Conservation (phyloP, 2,113 vertebrate species). For the Catagonus wagneri region DNA sequence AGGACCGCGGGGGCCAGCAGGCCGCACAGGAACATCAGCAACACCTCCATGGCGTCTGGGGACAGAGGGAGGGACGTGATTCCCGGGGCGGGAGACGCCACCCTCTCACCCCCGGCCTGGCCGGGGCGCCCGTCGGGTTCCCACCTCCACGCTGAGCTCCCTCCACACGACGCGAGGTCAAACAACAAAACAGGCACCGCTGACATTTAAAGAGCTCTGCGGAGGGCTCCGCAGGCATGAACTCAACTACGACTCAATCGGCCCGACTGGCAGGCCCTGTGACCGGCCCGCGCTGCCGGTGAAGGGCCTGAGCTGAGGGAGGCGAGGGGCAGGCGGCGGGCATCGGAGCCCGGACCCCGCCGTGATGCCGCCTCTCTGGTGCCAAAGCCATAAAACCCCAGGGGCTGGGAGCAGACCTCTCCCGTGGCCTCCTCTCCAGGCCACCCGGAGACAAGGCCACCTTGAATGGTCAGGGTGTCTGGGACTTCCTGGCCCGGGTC, state of each 20-base stretch:
- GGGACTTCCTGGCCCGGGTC: not conserved
- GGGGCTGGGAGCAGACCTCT: not conserved
- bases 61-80: slow-evolving; percentile 30
- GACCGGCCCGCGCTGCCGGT: not conserved
- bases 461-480: not conserved
- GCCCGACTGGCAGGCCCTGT: no score
- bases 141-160: not conserved
- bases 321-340: not conserved
- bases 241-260: not conserved
- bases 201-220: rapidly evolving
- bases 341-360: rapidly evolving
- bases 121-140: not conserved
- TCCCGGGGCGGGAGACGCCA: not conserved
- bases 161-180: rapidly evolving
- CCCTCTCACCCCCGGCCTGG: not conserved
- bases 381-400: not conserved
- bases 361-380: not conserved
- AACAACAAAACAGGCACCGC: not conserved
- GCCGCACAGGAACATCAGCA: slow-evolving; percentile 92
- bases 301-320: not conserved
- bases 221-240: rapidly evolving
- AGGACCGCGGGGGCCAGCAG: slow-evolving; percentile 90
- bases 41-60: slow-evolving; percentile 94
- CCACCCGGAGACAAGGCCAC: not conserved
- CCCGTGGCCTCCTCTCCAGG: no score